Evolutionary conservation across 2,113 vertebrate genomes (phyloP).

Genomic region (Bos indicus): DNA sequence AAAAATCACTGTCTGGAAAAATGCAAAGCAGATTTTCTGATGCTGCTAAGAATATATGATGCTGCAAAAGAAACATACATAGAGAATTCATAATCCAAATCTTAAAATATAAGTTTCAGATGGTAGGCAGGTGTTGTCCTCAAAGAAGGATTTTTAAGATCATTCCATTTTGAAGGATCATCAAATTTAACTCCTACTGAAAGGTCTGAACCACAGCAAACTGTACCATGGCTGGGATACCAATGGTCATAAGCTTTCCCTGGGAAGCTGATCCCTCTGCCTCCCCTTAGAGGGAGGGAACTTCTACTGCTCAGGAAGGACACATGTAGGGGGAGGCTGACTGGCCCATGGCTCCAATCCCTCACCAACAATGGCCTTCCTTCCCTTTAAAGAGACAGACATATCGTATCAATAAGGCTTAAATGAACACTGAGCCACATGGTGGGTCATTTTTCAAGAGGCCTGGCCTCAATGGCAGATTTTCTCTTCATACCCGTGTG

Average conservation of each 20-base stretch:
- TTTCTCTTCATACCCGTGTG: background rate
- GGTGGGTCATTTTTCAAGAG: background rate
- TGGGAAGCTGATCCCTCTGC: background rate
- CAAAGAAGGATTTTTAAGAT: background rate
- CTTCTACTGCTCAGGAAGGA: background rate
- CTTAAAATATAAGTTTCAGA: background rate
- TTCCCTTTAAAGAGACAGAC: background rate
- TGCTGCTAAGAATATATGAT: background rate
- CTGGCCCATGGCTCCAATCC: background rate
- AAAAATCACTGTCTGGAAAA: conserved; percentile 10
- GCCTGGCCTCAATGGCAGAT: background rate
- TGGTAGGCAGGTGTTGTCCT: background rate
- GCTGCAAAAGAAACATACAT: background rate
- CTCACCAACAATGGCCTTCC: background rate
- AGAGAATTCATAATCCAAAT: background rate
- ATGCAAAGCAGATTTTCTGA: conserved; percentile 20
- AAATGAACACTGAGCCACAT: background rate
- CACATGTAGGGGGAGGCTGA: background rate
- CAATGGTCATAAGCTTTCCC: background rate
- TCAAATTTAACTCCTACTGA: background rate
- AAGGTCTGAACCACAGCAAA: background rate
- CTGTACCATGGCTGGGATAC: background rate
- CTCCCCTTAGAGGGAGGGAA: background rate
- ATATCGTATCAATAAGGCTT: background rate
- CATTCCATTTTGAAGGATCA: background rate